Evolutionary conservation across 2,797 vertebrate genomes (phyloP), one percentile per base, ranked within the genome.

Genomic region (Lepus townsendii): DNA sequence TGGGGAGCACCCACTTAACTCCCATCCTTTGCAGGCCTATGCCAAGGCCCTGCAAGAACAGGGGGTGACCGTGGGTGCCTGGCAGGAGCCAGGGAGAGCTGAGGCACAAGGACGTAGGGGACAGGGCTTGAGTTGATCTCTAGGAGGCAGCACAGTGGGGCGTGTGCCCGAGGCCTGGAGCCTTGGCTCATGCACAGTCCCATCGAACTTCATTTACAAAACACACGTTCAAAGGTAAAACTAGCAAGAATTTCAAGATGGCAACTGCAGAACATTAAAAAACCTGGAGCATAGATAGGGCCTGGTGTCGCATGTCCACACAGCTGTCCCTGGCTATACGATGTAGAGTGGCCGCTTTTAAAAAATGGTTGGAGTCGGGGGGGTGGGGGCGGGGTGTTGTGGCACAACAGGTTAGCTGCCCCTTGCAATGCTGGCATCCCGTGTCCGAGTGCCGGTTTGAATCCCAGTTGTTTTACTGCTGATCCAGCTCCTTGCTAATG

Each of bases 1-100:
- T 0, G 0, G 3, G 13, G 38, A 20, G 7, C 26, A 32, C 0
- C 35, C 17, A 16, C 77, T 54, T 1, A 26, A 32, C 57, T 65
- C 14, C 0, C n/a, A 52, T 50, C 52, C 76, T 86, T 68, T 50
- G 14, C 12, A 12, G 32, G 12, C 30, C 54, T 35, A 10, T 20
- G 26, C 54, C 14, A 52, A 69, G 52, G 54, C 12, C 5, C 14
- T n/a, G 24, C 14, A 24, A 38, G 50, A n/a, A 68, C 10, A 5
- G 63, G 19, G 16, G 50, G 16, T 47, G 60, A 57, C 50, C 16
- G 14, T 62, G 19, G 52, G 8, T 60, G 69, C 73, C 35, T 19
- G 38, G 54, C 71, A 68, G n/a, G 60, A 52, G 19, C 62, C 5
- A 26, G 32, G 9, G 66, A 50, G 22, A 38, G 26, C 5, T 35